Base-by-base conservation (phyloP, 2,888 invertebrate species). In the Orchesellides sinensis region DNA sequence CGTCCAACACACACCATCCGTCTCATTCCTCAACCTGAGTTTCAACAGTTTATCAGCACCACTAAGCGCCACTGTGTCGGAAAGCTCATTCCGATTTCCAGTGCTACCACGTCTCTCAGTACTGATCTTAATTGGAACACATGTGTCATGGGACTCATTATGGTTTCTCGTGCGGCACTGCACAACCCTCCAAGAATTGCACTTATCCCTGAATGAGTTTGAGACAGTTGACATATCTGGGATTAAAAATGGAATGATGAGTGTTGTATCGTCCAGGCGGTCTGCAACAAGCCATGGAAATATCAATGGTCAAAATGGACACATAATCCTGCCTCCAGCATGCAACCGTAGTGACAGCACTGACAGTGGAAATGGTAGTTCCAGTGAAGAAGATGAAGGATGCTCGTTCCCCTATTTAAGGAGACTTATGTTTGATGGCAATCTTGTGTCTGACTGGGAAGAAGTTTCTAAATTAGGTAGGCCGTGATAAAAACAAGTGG, bases 1-100 rank as follows among this genome's bases (percentile, higher is more conserved):
- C 89, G 90, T 98, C 84, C 93, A 94, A 89, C 94, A 96, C 89
- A 96, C 97, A 92, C 97, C 97, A 29, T 93, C 94, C 87, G 93
- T 98, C 84, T 94, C 95, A 89, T 97, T 98, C 90, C 93, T 98
- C 66, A 98, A 98, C 90, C 91, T 98, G 88, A 97, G 97, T 90
- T 96, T 96, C 91, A 98, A 98, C 90, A 93, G 94, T 85, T 91
- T 96, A 47, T 93, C 94, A 40, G 94, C 94, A 72, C 94, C 95
- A 69, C 91, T 95, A 32, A 85, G 75, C 10, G 56, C 80, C 61
- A 68, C 83, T n/a, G 80, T 85, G 52, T 29, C 54, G 19, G 87
- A 86, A 32, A 74, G 83, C 27, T 23, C 83, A 21, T 82, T 86
- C 70, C 80, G 82, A 52, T 88, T 85, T 84, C 86, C 79, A 92